These are phyloP conservation scores for Rhizoglyphus robini DNA, from an alignment of 1,140 invertebrate genomes.

Conservation along the genomic window DNA sequence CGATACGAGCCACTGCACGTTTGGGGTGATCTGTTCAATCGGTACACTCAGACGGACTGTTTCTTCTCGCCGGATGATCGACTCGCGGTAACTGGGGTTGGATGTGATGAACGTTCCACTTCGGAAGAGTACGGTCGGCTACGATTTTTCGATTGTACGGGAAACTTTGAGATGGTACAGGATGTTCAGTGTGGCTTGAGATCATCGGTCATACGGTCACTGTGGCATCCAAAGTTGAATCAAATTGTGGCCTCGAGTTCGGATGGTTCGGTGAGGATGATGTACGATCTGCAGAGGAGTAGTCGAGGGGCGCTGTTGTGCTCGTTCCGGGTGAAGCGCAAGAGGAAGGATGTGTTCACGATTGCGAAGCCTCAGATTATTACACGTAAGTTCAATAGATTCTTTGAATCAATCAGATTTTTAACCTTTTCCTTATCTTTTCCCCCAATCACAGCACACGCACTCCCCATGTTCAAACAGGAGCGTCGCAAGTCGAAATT, in stretches of 20 bases:
- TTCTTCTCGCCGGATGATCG: constrained; percentile 86
- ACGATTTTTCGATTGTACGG: constrained; percentile 60
- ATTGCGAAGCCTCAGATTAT: constrained; percentile 86
- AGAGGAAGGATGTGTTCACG: constrained; percentile 47
- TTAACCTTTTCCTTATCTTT: constrained; percentile 8
- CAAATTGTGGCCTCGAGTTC: constrained; percentile 87
- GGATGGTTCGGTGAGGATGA: constrained; percentile 76
- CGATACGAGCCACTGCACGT: constrained; percentile 33
- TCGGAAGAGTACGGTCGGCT: constrained; percentile 55
- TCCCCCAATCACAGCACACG: constrained; percentile 56
- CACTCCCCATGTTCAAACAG: constrained; percentile 85
- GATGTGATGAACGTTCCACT: constrained; percentile 36
- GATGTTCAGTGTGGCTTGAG: constrained; percentile 60
- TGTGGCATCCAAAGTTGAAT: constrained; percentile 95
- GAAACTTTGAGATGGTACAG: constrained; percentile 45
- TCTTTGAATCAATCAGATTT: not conserved
- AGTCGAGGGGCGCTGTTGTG: constrained; percentile 80
- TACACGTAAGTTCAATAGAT: constrained; percentile 47
- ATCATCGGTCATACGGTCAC: constrained; percentile 56
- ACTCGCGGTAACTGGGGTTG: constrained; percentile 74
- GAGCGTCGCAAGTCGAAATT: constrained; percentile 74
- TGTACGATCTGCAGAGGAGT: constrained; percentile 68
- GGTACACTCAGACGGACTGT: constrained; percentile 70
- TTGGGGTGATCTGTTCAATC: constrained; percentile 55
- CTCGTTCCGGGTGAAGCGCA: constrained; percentile 58